Evolutionary conservation across 2,797 vertebrate species (phyloP), one percentile per base, ranked within the genome.

Genomic region (Darevskia mixta): DNA sequence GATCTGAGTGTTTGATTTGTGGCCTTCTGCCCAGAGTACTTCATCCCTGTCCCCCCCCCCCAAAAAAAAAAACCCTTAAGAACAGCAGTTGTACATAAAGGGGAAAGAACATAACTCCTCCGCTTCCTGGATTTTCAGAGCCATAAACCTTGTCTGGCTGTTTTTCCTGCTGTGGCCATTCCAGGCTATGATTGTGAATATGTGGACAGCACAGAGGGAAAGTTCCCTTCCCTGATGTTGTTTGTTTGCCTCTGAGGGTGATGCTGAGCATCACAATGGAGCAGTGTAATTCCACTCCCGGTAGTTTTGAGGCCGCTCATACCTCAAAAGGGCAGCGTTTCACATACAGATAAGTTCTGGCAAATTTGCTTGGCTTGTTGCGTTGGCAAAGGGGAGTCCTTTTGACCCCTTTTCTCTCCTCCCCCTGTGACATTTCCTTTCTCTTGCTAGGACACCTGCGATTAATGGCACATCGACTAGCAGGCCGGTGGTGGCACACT

Each of bases 1-100:
- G 1, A 1, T 0, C 0, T 38, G 73, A 27, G 1, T 0, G 79
- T 76, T 82, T 41, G 20, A 25, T 8, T 17, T n/a, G 72, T 18
- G 38, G 0, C 0, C 45, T 64, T 72, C 85, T 72, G 2, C 82
- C 82, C 0, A 0, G n/a, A 86, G 84, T 25, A 7, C 35, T 10
- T 55, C 15, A 3, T 1, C 45, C 11, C 3, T 2, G 2, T 20
- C 18, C 35, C 35, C 32, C 49, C 49, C 49, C 49, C 41, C 41
- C 41, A 43, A 43, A 2, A 38, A 35, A 17, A 17, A 35, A 38
- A 18, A 18, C 72, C 23, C 17, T 73, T 73, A 72, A 82, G 35
- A 11, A 41, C n/a, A 38, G 49, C 20, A 73, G 43, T 75, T 45
- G 29, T 64, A 43, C n/a, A 18, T 3, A 82, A 10, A 0, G 0